phyloP scores from a whole-genome alignment of 2,113 vertebrate genomes.

The Oriolus oriolus region DNA sequence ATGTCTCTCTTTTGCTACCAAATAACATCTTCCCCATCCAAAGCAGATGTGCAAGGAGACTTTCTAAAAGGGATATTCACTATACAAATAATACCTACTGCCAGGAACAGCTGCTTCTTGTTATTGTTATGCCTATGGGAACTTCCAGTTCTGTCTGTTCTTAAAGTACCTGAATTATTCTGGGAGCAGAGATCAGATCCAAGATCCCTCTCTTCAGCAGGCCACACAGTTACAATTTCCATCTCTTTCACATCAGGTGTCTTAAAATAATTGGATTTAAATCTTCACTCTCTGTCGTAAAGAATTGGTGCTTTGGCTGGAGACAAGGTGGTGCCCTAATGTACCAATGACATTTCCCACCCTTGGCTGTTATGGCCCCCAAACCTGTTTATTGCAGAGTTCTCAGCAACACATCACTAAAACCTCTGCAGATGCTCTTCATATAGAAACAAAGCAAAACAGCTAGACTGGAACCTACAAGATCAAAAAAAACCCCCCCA shows the following conservation, averaged over 20 bases:
- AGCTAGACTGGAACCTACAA: neutral
- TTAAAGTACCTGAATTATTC: neutral
- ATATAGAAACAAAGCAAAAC: neutral
- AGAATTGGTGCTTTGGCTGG: neutral
- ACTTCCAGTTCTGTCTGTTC: neutral
- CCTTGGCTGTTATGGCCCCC: neutral
- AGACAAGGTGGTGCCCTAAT: neutral
- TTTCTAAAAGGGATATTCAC: neutral
- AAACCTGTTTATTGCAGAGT: neutral
- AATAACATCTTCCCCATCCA: neutral
- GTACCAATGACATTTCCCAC: neutral
- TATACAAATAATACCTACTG: neutral
- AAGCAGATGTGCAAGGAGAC: neutral
- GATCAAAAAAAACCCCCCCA: neutral
- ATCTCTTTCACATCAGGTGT: neutral
- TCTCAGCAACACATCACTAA: neutral
- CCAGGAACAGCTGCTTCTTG: neutral
- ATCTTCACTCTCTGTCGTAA: neutral
- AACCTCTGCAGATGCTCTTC: neutral
- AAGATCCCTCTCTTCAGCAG: neutral
- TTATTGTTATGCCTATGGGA: neutral
- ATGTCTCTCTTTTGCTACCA: neutral
- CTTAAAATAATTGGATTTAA: neutral
- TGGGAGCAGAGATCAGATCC: neutral
- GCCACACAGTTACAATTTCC: neutral